A percentile compares a stretch with the other conserved stretches of the same genome.
phyloP scores from a whole-genome alignment of 2,888 invertebrate species.

The Ypsolopha sequella region DNA sequence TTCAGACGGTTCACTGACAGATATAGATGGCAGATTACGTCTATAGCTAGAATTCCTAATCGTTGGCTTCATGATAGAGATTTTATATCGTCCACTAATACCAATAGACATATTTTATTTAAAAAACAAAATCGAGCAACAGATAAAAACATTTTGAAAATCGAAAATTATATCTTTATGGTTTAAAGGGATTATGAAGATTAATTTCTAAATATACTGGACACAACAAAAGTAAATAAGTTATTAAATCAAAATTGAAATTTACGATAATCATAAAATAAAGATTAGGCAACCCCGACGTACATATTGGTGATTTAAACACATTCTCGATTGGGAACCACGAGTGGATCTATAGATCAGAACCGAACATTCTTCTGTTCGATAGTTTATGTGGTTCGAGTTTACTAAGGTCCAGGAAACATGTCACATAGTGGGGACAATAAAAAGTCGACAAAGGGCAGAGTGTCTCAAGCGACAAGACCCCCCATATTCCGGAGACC shows the following conservation, averaged over 20 bases:
- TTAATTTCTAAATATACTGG: constrained; percentile 36
- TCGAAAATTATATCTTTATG: constrained; percentile 25
- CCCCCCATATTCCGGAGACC: constrained; percentile 52
- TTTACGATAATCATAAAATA: constrained; percentile 63
- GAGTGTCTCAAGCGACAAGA: constrained; percentile 43
- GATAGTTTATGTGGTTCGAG: constrained; percentile 40
- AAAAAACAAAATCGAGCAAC: not conserved
- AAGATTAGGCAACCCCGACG: constrained; percentile 47
- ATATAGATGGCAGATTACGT: constrained; percentile 8
- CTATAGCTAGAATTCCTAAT: constrained; percentile 13
- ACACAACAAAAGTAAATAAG: constrained; percentile 48
- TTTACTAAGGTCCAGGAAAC: constrained; percentile 47
- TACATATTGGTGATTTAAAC: constrained; percentile 47
- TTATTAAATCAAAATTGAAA: constrained; percentile 60
- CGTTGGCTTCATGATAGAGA: constrained; percentile 13
- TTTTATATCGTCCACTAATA: constrained; percentile 2
- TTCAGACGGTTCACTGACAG: not conserved
- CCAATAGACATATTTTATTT: not conserved
- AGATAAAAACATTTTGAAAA: constrained; percentile 24
- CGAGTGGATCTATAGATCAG: not conserved
- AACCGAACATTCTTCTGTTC: constrained; percentile 36
- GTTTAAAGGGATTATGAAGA: constrained; percentile 38
- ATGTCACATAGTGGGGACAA: constrained; percentile 53
- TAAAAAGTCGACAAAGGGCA: constrained; percentile 54
- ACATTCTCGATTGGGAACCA: constrained; percentile 23